Percentiles rank a stretch among this genome's conserved stretches.
These are phyloP conservation scores for Chlorops oryzae DNA, from an alignment of 1,140 invertebrate genomes.

Conservation along the genomic window DNA sequence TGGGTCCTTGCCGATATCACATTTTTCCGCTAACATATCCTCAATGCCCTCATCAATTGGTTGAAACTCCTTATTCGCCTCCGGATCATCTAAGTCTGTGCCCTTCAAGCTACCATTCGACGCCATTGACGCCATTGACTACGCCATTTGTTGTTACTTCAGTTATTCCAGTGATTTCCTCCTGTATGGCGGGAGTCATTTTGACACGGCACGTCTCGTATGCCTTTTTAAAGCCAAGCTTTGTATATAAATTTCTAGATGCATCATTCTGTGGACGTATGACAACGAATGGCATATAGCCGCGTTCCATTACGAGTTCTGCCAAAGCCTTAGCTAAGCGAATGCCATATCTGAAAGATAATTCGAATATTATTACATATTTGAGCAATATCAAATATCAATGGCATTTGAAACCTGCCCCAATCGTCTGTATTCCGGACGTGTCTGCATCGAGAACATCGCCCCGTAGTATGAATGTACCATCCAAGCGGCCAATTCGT, in stretches of 20 bases:
- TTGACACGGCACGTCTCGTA: constrained; percentile 71
- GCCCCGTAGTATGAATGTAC: constrained; percentile 81
- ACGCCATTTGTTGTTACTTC: constrained; percentile 22
- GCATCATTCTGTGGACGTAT: constrained; percentile 80
- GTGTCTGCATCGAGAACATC: constrained; percentile 86
- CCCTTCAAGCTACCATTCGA: background rate
- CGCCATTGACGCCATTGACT: constrained; percentile 19
- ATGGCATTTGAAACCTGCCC: constrained; percentile 57
- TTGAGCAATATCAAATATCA: background rate
- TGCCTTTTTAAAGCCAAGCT: constrained; percentile 69
- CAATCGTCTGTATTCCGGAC: constrained; percentile 71
- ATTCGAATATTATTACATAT: background rate
- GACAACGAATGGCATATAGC: constrained; percentile 76
- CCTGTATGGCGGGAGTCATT: constrained; percentile 53
- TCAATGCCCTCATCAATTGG: constrained; percentile 39
- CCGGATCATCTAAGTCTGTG: constrained; percentile 24
- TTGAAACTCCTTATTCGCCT: constrained; percentile 15
- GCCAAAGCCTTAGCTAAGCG: constrained; percentile 60
- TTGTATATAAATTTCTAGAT: constrained; percentile 69
- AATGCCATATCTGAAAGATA: constrained; percentile 54
- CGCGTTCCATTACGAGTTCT: constrained; percentile 63
- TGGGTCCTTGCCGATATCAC: constrained; percentile 45
- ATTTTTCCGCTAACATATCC: constrained; percentile 48
- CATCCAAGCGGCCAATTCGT: constrained; percentile 74
- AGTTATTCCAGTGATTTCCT: constrained; percentile 24